Evolutionary conservation across 1,140 invertebrate species (phyloP), one percentile per base, ranked within the genome.

Genomic region (Trichoplusia ni): DNA sequence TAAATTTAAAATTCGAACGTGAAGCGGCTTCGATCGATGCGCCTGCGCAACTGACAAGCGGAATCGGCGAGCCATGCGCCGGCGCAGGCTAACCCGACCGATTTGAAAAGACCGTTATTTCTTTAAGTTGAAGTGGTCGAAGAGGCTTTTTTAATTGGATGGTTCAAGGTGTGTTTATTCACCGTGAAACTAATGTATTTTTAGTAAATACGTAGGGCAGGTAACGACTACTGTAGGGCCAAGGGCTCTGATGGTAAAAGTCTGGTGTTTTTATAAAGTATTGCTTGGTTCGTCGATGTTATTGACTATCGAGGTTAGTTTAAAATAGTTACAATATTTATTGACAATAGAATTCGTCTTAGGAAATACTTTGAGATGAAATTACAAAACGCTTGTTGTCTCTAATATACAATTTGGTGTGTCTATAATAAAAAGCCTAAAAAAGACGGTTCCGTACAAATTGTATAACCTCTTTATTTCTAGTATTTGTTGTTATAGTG

Each of bases 161-260:
- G 71, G 54, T 4, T 80, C 37, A 27, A 14, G 14, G 21, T 53
- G 42, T 87, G 84, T 86, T 89, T 86, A 86, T 87, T 75, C 79
- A 84, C 71, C 77, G 76, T 84, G 76, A 74, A 79, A 77, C 73
- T 65, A 69, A 77, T 80, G 75, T 89, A 89, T 86, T 89, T 89
- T 86, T 89, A 89, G 84, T 80, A 79, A 79, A 82, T 75, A 82
- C 66, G 73, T 72, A 81, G 77, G 73, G 75, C 83, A 89, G 86
- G 86, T 89, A 86, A 81, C 64, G 44, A 77, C 75, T 81, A 77
- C 74, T 80, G 64, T 71, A 84, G 78, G 81, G 77, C 84, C 80
- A 84, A 87, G 84, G 82, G 83, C 77, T 82, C 70, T 53, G 49
- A 70, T 81, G 75, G 44, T 70, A 67, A 71, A 72, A 69, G 19